Conservation (phyloP, 2,113 vertebrate genomes). For the Anoura caudifer region DNA sequence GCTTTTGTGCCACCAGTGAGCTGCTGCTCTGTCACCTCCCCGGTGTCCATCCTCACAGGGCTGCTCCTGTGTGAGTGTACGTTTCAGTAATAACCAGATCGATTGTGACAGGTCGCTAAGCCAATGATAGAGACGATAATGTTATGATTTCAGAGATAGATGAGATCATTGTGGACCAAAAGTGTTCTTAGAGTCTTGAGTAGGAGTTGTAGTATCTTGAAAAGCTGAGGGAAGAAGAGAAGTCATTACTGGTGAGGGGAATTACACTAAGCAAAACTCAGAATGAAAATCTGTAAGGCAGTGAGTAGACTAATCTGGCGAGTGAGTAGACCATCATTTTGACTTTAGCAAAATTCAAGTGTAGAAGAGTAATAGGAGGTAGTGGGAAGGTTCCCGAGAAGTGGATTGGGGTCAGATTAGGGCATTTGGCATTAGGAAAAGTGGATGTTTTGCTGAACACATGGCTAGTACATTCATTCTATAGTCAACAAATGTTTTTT, state of each 20-base stretch:
- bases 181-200: background rate
- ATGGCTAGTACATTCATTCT: background rate
- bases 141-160: background rate
- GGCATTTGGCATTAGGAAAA: background rate
- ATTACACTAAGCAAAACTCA: background rate
- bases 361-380: background rate
- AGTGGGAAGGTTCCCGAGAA: background rate
- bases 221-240: background rate
- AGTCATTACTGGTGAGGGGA: background rate
- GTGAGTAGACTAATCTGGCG: background rate
- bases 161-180: background rate
- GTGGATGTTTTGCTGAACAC: background rate
- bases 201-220: background rate
- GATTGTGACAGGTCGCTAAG: background rate
- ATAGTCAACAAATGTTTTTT: background rate
- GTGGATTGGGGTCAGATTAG: background rate
- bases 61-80: background rate
- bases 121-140: background rate
- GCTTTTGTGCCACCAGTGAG: background rate
- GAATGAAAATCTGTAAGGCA: background rate
- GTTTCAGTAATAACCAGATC: background rate
- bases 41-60: background rate
- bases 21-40: background rate
- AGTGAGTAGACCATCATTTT: background rate
- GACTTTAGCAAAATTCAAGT: slow-evolving; percentile 5